Percentiles rank a stretch among this genome's conserved stretches.
Conservation (phyloP, 2,797 vertebrate species). For the Manis pentadactyla region DNA sequence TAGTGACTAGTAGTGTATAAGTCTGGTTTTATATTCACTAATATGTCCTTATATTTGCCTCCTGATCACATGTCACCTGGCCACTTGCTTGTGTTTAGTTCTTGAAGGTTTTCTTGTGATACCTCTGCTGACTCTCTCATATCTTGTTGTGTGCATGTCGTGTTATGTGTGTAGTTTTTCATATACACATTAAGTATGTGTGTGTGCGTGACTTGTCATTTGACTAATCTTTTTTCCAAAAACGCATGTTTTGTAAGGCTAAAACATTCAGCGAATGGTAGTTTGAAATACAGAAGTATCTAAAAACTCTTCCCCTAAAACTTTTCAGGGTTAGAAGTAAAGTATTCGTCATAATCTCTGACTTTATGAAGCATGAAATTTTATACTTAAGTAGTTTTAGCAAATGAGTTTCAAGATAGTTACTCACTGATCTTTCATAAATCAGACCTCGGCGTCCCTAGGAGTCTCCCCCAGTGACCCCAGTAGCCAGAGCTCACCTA, state of each 20-base stretch:
- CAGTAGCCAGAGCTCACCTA: no score
- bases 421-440: not conserved
- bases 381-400: not conserved
- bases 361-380: not conserved
- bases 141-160: not conserved
- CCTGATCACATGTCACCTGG: rapidly evolving
- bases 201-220: not conserved
- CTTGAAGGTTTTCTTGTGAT: not conserved
- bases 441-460: no score
- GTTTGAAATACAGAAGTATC: not conserved
- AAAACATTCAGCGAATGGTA: not conserved
- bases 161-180: not conserved
- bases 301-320: not conserved
- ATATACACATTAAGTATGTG: rapidly evolving
- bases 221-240: not conserved
- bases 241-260: not conserved
- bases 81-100: not conserved
- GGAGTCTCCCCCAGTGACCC: no score
- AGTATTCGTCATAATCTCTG: not conserved
- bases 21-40: not conserved
- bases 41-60: not conserved
- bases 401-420: not conserved
- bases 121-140: not conserved
- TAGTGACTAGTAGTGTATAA: no score
- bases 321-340: not conserved